A percentile compares a stretch with the other conserved stretches of the same genome.
Evolutionary conservation across 2,888 invertebrate species (phyloP).

Genomic region (Meandrusa payeni): DNA sequence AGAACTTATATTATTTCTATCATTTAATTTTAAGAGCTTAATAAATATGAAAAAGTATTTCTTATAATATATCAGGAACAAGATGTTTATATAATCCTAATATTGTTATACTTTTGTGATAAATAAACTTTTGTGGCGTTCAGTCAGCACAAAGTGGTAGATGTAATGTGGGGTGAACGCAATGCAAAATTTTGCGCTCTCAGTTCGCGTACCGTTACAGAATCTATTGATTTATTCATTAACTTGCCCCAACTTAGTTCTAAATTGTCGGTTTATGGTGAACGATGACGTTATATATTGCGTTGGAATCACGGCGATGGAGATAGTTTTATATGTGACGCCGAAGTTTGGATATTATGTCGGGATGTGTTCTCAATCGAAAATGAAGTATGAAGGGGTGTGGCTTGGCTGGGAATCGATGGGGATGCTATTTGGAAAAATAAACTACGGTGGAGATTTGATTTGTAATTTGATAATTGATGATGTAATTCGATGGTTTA

Average conservation of each 20-base stretch:
- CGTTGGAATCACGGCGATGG: slow-evolving; percentile 3
- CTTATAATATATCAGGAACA: no score
- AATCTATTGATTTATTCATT: slow-evolving; percentile 60
- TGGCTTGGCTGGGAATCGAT: slow-evolving; percentile 2
- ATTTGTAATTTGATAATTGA: no score
- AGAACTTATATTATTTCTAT: no score
- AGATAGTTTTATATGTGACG: slow-evolving; percentile 21
- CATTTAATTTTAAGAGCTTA: no score
- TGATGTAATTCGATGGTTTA: no score
- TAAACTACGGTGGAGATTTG: no score
- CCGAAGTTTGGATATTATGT: slow-evolving; percentile 19
- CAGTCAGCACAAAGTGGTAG: slow-evolving; percentile 45
- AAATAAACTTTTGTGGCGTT: slow-evolving; percentile 31
- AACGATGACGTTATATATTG: slow-evolving; percentile 29
- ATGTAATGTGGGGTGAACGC: slow-evolving; percentile 34
- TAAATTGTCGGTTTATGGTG: slow-evolving; percentile 34
- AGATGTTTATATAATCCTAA: no score
- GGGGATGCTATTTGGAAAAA: not conserved
- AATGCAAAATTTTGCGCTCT: slow-evolving; percentile 49
- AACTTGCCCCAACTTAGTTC: slow-evolving; percentile 45
- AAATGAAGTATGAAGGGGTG: slow-evolving; percentile 20
- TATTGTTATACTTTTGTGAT: no score
- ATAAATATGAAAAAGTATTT: no score
- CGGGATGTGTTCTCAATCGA: slow-evolving; percentile 20
- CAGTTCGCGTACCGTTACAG: slow-evolving; percentile 34